Percentiles rank a stretch among this genome's conserved stretches.
Conservation (phyloP, 2,113 vertebrate species). For the Notothenia coriiceps region DNA sequence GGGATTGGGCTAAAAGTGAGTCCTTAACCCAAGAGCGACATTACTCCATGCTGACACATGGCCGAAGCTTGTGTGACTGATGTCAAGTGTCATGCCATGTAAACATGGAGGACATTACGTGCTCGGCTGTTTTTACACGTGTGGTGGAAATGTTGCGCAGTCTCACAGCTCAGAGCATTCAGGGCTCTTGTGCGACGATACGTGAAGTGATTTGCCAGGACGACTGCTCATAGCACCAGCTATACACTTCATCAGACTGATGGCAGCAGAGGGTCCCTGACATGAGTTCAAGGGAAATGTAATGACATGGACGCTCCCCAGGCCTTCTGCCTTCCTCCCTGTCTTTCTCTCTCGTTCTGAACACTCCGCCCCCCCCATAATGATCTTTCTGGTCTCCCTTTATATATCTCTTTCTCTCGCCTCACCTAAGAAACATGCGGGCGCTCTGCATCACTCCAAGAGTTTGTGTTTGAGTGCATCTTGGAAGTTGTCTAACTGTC, state of each 20-base stretch:
- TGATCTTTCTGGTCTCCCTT: slow-evolving; percentile 40
- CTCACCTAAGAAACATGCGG: slow-evolving; percentile 17
- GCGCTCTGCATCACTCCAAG: slow-evolving; percentile 14
- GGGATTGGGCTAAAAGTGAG: slow-evolving; percentile 16
- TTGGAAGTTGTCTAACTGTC: slow-evolving; percentile 32
- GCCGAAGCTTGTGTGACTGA: slow-evolving; percentile 12
- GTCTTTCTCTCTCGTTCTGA: slow-evolving; percentile 32
- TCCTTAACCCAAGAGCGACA: slow-evolving; percentile 29
- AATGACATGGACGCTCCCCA: slow-evolving; percentile 64
- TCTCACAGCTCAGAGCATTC: slow-evolving; percentile 62
- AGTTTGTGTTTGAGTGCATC: slow-evolving; percentile 42
- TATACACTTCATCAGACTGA: slow-evolving; percentile 71
- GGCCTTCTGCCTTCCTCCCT: slow-evolving; percentile 53
- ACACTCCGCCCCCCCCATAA: slow-evolving; percentile 14
- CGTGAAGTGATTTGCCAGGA: slow-evolving; percentile 71
- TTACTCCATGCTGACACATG: slow-evolving; percentile 9
- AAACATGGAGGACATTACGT: slow-evolving; percentile 53
- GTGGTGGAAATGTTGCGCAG: slow-evolving; percentile 51
- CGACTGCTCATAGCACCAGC: slow-evolving; percentile 75
- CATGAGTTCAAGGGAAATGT: slow-evolving; percentile 74
- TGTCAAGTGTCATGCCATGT: slow-evolving; percentile 40
- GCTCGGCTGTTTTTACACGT: slow-evolving; percentile 67
- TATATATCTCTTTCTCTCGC: slow-evolving; percentile 5
- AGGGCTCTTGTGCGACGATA: slow-evolving; percentile 72
- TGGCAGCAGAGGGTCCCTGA: slow-evolving; percentile 73